phyloP scores from a whole-genome alignment of 2,797 vertebrate species.

The Cirrhinus molitorella region DNA sequence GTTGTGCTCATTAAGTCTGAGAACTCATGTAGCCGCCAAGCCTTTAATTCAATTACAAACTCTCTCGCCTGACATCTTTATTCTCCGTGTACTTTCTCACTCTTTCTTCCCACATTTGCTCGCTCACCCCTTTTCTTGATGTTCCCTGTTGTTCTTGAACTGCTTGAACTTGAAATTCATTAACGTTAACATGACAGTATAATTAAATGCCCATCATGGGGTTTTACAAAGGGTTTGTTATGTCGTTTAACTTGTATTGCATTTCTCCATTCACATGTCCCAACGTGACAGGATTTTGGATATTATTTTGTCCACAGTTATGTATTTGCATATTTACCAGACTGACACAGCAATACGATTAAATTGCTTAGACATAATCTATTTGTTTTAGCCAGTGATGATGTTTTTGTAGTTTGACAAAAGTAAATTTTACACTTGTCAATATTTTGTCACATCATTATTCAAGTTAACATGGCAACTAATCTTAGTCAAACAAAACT shows the following conservation, averaged over 20 bases:
- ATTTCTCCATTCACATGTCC: not conserved
- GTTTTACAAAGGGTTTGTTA: not conserved
- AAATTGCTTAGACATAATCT: not conserved
- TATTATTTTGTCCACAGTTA: not conserved
- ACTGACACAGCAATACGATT: not conserved
- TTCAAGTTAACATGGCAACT: not conserved
- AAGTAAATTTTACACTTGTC: not conserved
- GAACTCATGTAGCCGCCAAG: too few relatives aligned
- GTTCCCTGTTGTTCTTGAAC: not conserved
- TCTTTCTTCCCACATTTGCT: not conserved
- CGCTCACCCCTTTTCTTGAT: not conserved
- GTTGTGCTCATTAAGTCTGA: not conserved
- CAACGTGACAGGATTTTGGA: not conserved
- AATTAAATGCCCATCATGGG: not conserved
- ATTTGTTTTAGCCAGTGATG: not conserved
- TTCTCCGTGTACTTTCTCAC: not conserved
- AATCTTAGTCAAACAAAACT: not conserved
- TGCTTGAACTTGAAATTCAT: not conserved
- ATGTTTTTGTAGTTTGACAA: not conserved
- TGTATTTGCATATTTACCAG: not conserved
- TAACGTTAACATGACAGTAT: slow-evolving; percentile 5
- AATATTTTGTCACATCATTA: not conserved
- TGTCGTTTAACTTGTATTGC: not conserved
- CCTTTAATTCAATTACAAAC: slow-evolving; percentile 5
- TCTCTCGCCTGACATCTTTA: slow-evolving; percentile 5